Conservation (phyloP, 2,797 vertebrate species). For the Pseudocheirus occidentalis region DNA sequence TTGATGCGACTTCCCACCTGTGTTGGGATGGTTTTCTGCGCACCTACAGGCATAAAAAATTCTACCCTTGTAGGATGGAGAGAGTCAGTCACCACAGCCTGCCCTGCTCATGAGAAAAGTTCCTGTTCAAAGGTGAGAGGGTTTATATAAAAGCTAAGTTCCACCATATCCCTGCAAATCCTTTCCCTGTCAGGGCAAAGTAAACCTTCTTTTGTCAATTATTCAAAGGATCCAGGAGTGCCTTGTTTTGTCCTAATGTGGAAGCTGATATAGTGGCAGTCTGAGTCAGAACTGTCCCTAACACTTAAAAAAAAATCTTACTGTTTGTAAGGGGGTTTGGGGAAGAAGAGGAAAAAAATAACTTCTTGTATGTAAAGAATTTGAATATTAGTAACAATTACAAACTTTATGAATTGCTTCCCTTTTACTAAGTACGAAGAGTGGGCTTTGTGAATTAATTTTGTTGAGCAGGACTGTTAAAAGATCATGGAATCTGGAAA, state of each 20-base stretch:
- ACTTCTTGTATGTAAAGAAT: slow-evolving; percentile 31
- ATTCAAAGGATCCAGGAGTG: background rate
- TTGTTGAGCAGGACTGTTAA: slow-evolving; percentile 72
- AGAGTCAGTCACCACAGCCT: background rate
- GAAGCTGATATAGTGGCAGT: background rate
- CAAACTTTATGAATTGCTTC: slow-evolving; percentile 71
- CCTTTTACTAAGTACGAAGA: slow-evolving; percentile 57
- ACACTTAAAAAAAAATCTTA: background rate
- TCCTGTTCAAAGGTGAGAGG: background rate
- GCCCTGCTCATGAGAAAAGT: background rate
- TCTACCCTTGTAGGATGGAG: background rate
- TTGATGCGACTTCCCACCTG: background rate
- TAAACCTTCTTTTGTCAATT: background rate
- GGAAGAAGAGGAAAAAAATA: slow-evolving; percentile 30
- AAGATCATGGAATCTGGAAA: slow-evolving; percentile 77
- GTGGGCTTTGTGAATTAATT: slow-evolving; percentile 72
- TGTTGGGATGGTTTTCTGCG: background rate
- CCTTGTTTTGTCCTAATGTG: background rate
- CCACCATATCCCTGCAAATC: background rate
- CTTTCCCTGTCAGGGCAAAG: background rate
- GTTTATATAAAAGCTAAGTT: background rate
- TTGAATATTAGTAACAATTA: slow-evolving; percentile 15
- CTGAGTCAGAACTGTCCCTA: background rate
- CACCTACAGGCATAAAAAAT: background rate
- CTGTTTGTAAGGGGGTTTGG: slow-evolving; percentile 45